A percentile compares a stretch with the other conserved stretches of the same genome.
These are phyloP conservation scores for Cecropterus lyciades DNA, from an alignment of 1,140 invertebrate species.

Conservation along the genomic window DNA sequence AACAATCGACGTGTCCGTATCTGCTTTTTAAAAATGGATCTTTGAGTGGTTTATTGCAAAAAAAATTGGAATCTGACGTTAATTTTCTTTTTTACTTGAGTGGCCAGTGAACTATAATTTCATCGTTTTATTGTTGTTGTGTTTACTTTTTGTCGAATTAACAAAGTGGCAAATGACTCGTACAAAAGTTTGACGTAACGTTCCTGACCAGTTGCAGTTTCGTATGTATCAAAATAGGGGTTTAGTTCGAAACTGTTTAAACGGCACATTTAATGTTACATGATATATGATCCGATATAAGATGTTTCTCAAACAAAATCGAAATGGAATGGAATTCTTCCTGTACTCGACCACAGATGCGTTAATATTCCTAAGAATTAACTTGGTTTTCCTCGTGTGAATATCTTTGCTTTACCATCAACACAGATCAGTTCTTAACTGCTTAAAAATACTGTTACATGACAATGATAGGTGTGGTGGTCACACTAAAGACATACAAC, in stretches of 20 bases:
- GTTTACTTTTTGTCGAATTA: not conserved
- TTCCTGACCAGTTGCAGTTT: not conserved
- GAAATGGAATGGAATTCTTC: no score
- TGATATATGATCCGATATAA: no score
- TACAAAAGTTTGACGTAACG: not conserved
- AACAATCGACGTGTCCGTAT: slow-evolving; percentile 21
- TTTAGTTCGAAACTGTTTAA: no score
- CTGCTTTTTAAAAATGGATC: slow-evolving; percentile 28
- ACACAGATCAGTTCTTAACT: no score
- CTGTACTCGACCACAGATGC: no score
- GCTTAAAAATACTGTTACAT: no score
- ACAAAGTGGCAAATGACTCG: not conserved
- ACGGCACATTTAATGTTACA: no score
- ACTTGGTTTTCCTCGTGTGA: no score
- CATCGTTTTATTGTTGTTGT: not conserved
- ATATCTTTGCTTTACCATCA: no score
- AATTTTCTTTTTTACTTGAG: slow-evolving; percentile 1
- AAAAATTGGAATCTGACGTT: slow-evolving; percentile 2
- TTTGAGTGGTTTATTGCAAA: slow-evolving; percentile 10
- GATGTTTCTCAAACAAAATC: no score
- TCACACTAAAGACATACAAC: not conserved
- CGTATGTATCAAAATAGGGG: not conserved
- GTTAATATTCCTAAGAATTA: no score
- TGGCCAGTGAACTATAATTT: not conserved
- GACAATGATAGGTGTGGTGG: no score